phyloP scores from a whole-genome alignment of 2,113 vertebrate genomes.

The sheep (Ovis aries) region DNA sequence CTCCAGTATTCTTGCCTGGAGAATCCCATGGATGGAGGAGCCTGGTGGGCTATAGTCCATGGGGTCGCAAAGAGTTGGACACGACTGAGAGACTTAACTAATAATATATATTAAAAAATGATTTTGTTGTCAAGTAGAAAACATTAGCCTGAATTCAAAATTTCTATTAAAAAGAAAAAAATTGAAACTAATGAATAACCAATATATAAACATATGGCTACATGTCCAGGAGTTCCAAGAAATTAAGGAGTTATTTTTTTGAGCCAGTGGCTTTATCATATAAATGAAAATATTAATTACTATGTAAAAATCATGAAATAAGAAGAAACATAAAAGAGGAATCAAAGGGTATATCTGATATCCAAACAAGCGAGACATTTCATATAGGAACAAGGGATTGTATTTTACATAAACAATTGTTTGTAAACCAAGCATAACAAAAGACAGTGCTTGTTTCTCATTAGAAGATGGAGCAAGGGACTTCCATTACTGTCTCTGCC shows the following conservation, averaged over 20 bases:
- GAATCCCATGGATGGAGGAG: no score
- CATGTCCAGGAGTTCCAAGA: background rate
- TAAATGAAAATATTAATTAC: background rate
- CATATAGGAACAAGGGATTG: background rate
- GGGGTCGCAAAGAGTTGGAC: no score
- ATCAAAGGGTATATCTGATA: background rate
- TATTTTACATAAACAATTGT: background rate
- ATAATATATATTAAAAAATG: background rate
- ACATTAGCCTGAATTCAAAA: slow-evolving; percentile 40
- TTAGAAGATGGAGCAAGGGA: background rate
- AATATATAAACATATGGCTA: background rate
- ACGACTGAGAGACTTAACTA: no score
- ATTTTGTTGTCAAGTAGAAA: slow-evolving; percentile 36
- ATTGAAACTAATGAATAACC: background rate
- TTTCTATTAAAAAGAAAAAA: slow-evolving; percentile 46
- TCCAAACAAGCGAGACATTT: background rate
- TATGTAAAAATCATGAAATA: slow-evolving; percentile 13
- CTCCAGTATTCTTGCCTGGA: no score
- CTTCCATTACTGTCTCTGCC: background rate
- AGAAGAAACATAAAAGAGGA: background rate
- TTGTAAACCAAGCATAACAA: slow-evolving; percentile 20
- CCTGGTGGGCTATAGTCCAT: no score
- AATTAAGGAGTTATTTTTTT: slow-evolving; percentile 1
- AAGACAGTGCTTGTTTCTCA: background rate
- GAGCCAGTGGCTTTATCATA: background rate